Base-by-base conservation (phyloP, 1,140 invertebrate species). In the Trinorchestia longiramus region DNA sequence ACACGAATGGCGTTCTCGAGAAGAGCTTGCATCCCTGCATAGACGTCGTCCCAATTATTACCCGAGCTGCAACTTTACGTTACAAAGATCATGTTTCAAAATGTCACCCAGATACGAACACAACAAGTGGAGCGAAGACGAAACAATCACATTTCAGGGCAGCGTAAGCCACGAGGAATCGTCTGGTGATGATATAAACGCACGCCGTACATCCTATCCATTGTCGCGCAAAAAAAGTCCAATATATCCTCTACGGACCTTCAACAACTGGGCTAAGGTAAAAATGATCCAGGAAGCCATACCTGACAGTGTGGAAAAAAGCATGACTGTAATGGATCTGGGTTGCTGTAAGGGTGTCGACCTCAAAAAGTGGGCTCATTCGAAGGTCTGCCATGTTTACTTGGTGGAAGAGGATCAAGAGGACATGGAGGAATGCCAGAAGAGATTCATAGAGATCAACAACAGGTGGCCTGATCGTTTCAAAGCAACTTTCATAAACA, bases 231-330 rank as follows among this genome's bases (percentile, higher is more conserved):
- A 44, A 36, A 94, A 40, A 47, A 94, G 92, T 45, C 36, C 92
- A 0, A 94, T 94, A 6, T 94, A 94, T 44, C 92, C 92, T 42
- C 44, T 94, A 17, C 4, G 44, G 40, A 47, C 44, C 43, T 94
- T 94, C 92, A 94, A 94, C 92, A 94, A 94, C 44, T 94, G 92
- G 92, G 92, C 92, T 36, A 94, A 94, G 43, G 92, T 45, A 11
- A 43, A 43, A 47, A 94, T 94, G 36, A 94, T 94, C 40, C 92
- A 94, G 36, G 41, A 94, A n/a, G 92, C 92, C 43, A 94, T 94
- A 42, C 92, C 92, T 4, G 92, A 94, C 92, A 45, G 44, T 40
- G 43, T 45, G 6, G 92, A 94, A 36, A 40, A 45, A 40, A 47
- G 11, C 11, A 45, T 94, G 43, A 44, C 44, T 6, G 92, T 94